These are phyloP conservation scores for Hypercompe scribonia DNA, from an alignment of 2,888 invertebrate species.

Conservation along the genomic window DNA sequence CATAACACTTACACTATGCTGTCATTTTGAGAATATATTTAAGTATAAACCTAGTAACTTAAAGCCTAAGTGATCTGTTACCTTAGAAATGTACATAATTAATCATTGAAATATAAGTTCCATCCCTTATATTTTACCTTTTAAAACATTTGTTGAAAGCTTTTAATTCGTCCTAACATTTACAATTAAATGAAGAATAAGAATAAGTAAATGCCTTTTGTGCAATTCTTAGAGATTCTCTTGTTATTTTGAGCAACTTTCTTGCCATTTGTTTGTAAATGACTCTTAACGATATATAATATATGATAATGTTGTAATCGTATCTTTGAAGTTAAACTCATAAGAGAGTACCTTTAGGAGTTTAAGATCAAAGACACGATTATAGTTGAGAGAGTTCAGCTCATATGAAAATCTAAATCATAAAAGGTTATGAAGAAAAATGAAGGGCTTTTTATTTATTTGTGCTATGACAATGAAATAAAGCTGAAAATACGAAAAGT, in stretches of 20 bases:
- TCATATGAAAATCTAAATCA: not conserved
- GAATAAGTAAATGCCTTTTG: constrained; percentile 14
- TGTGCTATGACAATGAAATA: not conserved
- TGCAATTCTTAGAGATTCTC: not conserved
- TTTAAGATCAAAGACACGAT: not conserved
- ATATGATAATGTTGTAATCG: no score
- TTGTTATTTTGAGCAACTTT: not conserved
- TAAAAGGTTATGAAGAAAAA: not conserved
- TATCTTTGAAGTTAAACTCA: no score
- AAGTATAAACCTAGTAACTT: not conserved
- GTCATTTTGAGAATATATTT: not conserved
- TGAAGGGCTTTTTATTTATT: not conserved
- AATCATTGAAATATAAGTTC: constrained; percentile 7
- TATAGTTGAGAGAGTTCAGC: not conserved
- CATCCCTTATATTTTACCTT: not conserved
- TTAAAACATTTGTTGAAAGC: constrained; percentile 13
- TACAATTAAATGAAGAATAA: constrained; percentile 19
- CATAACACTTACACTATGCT: not conserved
- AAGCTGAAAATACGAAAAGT: not conserved
- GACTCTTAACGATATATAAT: not conserved
- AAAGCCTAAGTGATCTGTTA: not conserved
- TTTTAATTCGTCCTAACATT: constrained; percentile 14
- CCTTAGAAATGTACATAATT: not conserved
- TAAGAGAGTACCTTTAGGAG: not conserved
- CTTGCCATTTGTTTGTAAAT: not conserved